phyloP scores from a whole-genome alignment of 2,113 vertebrate species.

The Apaloderma vittatum region DNA sequence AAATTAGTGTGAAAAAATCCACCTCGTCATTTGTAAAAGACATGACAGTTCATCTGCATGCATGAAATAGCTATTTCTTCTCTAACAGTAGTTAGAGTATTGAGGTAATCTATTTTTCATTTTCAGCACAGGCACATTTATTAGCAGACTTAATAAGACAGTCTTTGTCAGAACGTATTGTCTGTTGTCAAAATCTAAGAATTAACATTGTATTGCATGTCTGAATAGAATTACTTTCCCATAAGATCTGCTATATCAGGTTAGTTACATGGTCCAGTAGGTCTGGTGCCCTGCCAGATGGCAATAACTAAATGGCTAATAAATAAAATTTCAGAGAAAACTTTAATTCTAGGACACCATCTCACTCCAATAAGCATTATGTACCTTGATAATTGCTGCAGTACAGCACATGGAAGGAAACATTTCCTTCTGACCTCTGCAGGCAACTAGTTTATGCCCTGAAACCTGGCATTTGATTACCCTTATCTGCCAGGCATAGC shows the following conservation, averaged over 20 bases:
- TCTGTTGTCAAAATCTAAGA: constrained; percentile 41
- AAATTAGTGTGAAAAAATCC: constrained; percentile 12
- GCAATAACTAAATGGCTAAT: constrained; percentile 32
- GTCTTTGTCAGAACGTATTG: constrained; percentile 8
- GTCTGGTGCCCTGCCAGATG: neutral
- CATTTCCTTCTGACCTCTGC: neutral
- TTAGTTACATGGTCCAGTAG: constrained; percentile 33
- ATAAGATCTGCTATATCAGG: constrained; percentile 1
- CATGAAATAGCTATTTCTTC: neutral
- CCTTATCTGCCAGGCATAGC: constrained; percentile 1
- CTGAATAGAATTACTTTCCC: constrained; percentile 40
- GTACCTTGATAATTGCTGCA: neutral
- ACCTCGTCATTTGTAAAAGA: neutral
- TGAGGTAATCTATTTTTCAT: constrained; percentile 16
- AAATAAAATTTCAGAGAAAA: constrained; percentile 23
- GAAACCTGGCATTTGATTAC: constrained; percentile 8
- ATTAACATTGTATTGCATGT: constrained; percentile 28
- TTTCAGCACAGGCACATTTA: constrained; percentile 46
- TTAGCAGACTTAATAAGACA: constrained; percentile 58
- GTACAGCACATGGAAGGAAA: neutral
- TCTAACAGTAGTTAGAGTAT: neutral
- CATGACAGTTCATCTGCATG: neutral
- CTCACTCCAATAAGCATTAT: neutral
- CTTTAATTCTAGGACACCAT: neutral
- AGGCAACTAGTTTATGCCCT: neutral